A percentile compares a stretch with the other conserved stretches of the same genome.
Conservation (phyloP, 2,113 vertebrate species). For the Puma concolor region DNA sequence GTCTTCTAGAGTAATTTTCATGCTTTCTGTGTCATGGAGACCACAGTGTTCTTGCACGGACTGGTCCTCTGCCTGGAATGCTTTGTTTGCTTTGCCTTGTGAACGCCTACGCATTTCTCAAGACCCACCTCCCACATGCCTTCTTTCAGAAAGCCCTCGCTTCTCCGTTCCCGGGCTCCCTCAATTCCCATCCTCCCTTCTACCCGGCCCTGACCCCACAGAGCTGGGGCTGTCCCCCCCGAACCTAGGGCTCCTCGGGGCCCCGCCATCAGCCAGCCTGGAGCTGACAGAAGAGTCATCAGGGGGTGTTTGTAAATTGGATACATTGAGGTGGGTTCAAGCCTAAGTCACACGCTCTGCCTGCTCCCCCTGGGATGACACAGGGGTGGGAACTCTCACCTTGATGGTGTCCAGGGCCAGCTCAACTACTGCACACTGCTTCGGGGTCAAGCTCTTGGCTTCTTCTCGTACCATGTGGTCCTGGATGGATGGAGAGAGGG, state of each 20-base stretch:
- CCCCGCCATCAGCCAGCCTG: neutral
- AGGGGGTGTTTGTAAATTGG: neutral
- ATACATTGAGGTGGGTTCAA: neutral
- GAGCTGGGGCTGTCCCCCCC: neutral
- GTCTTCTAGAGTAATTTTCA: neutral
- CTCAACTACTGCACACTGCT: slow-evolving; percentile 98
- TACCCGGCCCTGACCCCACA: neutral
- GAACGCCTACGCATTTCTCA: neutral
- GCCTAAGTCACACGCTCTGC: neutral
- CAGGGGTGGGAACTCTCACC: slow-evolving; percentile 84
- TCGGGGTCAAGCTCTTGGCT: slow-evolving; percentile 96
- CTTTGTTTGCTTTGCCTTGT: neutral
- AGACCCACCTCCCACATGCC: neutral
- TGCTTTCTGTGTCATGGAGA: neutral
- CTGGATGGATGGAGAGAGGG: slow-evolving; percentile 79
- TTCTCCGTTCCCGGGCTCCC: neutral
- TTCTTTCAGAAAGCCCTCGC: neutral
- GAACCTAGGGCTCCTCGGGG: neutral
- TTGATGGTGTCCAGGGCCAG: slow-evolving; percentile 98
- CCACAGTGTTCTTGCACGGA: neutral
- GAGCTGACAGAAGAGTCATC: neutral
- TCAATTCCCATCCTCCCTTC: neutral
- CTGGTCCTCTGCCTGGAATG: neutral
- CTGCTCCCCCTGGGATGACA: neutral
- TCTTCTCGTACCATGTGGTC: slow-evolving; percentile 99